Conservation (phyloP, 2,113 vertebrate species). For the Paradisaea rubra region DNA sequence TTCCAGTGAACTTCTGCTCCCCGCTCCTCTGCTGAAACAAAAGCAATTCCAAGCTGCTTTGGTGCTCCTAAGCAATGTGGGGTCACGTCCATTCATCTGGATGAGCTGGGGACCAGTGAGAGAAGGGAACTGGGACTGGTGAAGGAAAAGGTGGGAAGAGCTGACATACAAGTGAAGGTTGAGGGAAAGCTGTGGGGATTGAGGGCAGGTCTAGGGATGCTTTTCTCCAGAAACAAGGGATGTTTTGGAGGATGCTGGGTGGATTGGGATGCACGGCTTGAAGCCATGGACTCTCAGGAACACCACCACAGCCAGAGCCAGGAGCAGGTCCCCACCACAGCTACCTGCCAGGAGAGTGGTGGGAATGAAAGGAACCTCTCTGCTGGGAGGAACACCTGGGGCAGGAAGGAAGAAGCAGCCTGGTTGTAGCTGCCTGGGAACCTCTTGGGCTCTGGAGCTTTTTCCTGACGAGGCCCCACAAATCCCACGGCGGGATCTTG, state of each 20-base stretch:
- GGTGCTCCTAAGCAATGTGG: fast-evolving
- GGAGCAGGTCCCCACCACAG: not conserved
- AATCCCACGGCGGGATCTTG: not conserved
- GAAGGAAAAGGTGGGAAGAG: not conserved
- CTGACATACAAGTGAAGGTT: not conserved
- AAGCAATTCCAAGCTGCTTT: not conserved
- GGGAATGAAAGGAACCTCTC: not conserved
- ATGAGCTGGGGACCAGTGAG: not conserved
- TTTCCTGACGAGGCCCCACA: not conserved
- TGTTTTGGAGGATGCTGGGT: not conserved
- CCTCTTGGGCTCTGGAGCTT: not conserved
- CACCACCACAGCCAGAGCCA: not conserved
- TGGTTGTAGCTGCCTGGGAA: not conserved
- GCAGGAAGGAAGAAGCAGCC: not conserved
- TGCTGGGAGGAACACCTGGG: not conserved
- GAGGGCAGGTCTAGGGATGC: not conserved
- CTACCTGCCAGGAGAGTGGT: not conserved
- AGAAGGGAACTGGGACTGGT: not conserved
- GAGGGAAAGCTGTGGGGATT: not conserved
- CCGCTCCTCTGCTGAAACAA: not conserved
- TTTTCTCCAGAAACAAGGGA: not conserved
- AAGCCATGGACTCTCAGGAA: not conserved
- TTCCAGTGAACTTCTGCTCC: not conserved
- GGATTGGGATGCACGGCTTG: not conserved
- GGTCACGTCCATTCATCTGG: fast-evolving